Conservation (phyloP, 2,113 vertebrate genomes). For the Kryptolebias marmoratus region DNA sequence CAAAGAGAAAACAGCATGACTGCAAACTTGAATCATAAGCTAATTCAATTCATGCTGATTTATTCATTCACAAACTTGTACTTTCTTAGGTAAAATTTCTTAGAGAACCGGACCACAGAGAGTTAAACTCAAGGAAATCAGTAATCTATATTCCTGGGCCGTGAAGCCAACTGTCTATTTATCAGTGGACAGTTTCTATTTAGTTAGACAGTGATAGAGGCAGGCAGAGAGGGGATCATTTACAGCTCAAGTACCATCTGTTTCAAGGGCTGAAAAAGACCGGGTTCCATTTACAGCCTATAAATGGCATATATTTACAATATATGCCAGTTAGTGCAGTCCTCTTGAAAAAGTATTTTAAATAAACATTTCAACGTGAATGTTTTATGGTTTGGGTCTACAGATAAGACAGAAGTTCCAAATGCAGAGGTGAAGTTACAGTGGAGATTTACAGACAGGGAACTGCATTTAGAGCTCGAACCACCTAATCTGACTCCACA, state of each 20-base stretch:
- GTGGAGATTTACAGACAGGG: background rate
- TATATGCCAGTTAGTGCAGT: background rate
- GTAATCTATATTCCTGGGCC: constrained; percentile 7
- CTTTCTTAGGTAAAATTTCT: background rate
- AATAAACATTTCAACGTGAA: background rate
- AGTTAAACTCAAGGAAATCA: background rate
- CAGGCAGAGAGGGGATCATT: constrained; percentile 16
- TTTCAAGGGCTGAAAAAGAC: constrained; percentile 28
- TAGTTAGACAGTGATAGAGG: constrained; percentile 14
- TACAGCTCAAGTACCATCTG: constrained; percentile 31
- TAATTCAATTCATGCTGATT: background rate
- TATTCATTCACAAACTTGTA: background rate
- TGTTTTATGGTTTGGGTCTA: background rate
- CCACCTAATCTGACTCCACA: background rate
- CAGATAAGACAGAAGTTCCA: background rate
- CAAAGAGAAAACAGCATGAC: background rate
- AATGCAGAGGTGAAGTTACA: background rate
- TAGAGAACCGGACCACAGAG: background rate
- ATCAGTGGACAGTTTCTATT: constrained; percentile 37
- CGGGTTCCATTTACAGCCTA: constrained; percentile 15
- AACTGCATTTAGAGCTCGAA: background rate
- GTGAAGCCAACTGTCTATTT: constrained; percentile 28
- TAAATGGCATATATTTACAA: background rate
- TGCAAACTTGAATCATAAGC: constrained; percentile 2
- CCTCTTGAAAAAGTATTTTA: background rate